A percentile compares a stretch with the other conserved stretches of the same genome.
Conservation (phyloP, 2,113 vertebrate genomes). For the Atractosteus spatula region DNA sequence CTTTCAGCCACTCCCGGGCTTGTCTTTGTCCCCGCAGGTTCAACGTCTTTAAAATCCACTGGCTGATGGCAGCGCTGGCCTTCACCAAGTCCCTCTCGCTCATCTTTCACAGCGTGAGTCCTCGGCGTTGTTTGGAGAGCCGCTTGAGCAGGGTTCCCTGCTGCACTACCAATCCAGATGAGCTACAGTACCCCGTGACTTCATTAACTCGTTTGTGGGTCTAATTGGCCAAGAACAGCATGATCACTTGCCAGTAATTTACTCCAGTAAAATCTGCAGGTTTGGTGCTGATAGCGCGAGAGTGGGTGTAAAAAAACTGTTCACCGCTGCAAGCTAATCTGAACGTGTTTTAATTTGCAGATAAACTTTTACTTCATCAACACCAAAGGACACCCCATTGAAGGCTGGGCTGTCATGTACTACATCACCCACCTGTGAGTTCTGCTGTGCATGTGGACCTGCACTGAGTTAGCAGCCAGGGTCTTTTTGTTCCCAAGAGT, state of each 20-base stretch:
- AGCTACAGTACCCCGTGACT: no score
- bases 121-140: not conserved
- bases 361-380: slow-evolving; percentile 86
- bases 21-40: slow-evolving; percentile 50
- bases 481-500: not conserved
- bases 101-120: slow-evolving; percentile 80
- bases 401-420: slow-evolving; percentile 81
- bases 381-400: slow-evolving; percentile 71
- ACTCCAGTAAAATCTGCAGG: no score
- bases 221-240: no score
- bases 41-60: slow-evolving; percentile 86
- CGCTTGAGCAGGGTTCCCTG: no score
- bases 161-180: not conserved
- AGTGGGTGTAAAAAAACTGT: not conserved
- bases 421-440: slow-evolving; percentile 82
- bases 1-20: no score
- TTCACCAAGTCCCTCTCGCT: slow-evolving; percentile 76
- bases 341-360: slow-evolving; percentile 40
- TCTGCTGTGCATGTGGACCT: not conserved
- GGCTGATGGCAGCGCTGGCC: slow-evolving; percentile 78
- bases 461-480: no score
- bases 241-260: no score
- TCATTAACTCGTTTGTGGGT: no score
- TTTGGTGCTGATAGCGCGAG: no score
- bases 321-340: not conserved